Evolutionary conservation across 2,113 vertebrate species (phyloP).

Genomic region (Panthera tigris): DNA sequence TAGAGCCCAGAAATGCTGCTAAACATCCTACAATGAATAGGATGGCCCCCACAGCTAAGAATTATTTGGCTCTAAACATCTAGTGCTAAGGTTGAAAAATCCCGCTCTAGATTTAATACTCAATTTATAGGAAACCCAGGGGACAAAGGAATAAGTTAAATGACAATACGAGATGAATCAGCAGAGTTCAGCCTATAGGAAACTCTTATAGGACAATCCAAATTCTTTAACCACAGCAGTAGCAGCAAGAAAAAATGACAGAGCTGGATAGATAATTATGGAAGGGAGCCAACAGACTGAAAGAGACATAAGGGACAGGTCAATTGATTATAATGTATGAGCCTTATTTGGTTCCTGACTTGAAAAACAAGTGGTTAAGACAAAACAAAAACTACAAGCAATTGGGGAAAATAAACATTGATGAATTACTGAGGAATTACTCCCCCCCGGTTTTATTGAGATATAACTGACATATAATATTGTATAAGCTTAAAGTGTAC

Average conservation of each 20-base stretch:
- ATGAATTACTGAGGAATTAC: neutral
- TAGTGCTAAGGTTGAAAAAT: neutral
- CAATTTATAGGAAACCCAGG: neutral
- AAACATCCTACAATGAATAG: neutral
- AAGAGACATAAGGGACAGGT: neutral
- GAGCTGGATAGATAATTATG: neutral
- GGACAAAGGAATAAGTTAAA: neutral
- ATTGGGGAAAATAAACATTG: neutral
- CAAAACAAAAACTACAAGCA: neutral
- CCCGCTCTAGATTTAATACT: neutral
- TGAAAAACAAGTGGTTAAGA: neutral
- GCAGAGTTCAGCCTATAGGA: neutral
- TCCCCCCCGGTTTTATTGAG: neutral
- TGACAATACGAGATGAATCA: neutral
- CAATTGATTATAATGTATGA: neutral
- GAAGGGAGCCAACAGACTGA: neutral
- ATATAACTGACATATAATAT: neutral
- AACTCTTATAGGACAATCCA: neutral
- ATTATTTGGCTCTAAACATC: neutral
- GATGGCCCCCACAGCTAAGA: neutral
- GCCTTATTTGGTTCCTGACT: neutral
- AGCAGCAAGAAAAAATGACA: neutral
- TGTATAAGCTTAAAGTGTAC: neutral
- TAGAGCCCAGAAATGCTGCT: neutral
- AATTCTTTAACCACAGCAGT: neutral